Base-by-base conservation (phyloP, 1,140 invertebrate species). In the Drosophila kanapiae region DNA sequence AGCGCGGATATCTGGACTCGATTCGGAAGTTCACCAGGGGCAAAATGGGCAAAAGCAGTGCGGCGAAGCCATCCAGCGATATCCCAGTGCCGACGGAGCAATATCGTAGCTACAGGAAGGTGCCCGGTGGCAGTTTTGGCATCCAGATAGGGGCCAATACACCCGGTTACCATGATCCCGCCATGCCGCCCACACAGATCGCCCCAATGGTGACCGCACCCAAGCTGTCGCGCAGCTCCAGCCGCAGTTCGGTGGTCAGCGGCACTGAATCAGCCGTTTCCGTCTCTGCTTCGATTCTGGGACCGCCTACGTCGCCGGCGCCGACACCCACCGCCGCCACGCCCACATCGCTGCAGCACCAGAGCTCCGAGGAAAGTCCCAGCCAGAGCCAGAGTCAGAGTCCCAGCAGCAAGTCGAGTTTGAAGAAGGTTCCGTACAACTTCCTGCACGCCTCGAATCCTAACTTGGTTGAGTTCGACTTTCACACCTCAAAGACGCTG, bases 51-150 rank as follows among this genome's bases (percentile, higher is more conserved):
- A 92, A 92, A 58, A 91, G 83, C 61, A 94, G 93, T 4, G 77
- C 94, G 4, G 76, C 78, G 4, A 92, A 93, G 93, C 80, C 94
- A 6, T 93, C 94, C 93, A 82, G 94, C 53, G 93, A 95, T 80
- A 93, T 96, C 35, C 96, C 96, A 7, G 95, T 96, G 27, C 96
- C 96, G 23, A 97, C 96, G 2, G 95, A 96, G n/a, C 96, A 96
- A 82, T 97, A 96, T 91, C 94, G 96, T 59, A 96, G 95, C 75
- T 96, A 96, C 69, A 93, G 96, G 76, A 94, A 96, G 90, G 95
- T 96, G 33, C 93, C 93, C 7, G 92, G 91, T 9, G 91, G 92
- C 27, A 93, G 87, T 49, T 92, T 78, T 49, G 92, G 92, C 38
- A 79, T 93, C 7, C 92, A 93, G 31, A 91, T 93, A 31, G 92